Evolutionary conservation across 2,113 vertebrate genomes (phyloP), one percentile per base, ranked within the genome.

Genomic region (Andinoacara biseriatus): DNA sequence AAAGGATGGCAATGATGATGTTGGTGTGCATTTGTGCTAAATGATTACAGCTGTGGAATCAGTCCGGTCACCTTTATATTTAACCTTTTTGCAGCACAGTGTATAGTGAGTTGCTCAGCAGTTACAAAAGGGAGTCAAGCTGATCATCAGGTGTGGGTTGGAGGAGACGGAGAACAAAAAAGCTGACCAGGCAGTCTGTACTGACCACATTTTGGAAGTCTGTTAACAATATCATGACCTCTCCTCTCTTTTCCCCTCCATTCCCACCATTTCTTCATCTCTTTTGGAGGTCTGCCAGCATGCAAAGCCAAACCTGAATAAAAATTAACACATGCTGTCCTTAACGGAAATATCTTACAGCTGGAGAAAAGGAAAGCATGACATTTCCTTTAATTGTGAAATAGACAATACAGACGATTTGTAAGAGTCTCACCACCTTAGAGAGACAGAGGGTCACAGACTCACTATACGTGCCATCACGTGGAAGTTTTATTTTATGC

Each of bases 141-240:
- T 10, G 65, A 76, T 89, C 82, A 75, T 83, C 78, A 52, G 58
- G 81, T 89, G 80, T 84, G 83, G 79, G 63, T 80, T 77, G 76
- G 59, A 57, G 84, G 61, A 69, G 75, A 75, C 72, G 58, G 76
- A 78, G 81, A 80, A 75, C 74, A 69, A 82, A 89, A 86, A 29
- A 18, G 90, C 87, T 90, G 89, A 90, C 43, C 61, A 49, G n/a
- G 77, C 88, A 88, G 77, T 90, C 60, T 89, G 57, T 40, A 49
- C 54, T 69, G n/a, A 87, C 86, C 85, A 82, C 87, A 80, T 63
- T 86, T 85, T 63, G 43, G 56, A 84, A 83, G 46, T 57, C 79
- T 79, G 78, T 77, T 90, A 81, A 83, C 61, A 56, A 67, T 63
- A 78, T 82, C 24, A 85, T 79, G 69, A 80, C 80, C 62, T 58